A percentile compares a stretch with the other conserved stretches of the same genome.
These are phyloP conservation scores for Dione juno DNA, from an alignment of 2,888 invertebrate species.

Conservation along the genomic window DNA sequence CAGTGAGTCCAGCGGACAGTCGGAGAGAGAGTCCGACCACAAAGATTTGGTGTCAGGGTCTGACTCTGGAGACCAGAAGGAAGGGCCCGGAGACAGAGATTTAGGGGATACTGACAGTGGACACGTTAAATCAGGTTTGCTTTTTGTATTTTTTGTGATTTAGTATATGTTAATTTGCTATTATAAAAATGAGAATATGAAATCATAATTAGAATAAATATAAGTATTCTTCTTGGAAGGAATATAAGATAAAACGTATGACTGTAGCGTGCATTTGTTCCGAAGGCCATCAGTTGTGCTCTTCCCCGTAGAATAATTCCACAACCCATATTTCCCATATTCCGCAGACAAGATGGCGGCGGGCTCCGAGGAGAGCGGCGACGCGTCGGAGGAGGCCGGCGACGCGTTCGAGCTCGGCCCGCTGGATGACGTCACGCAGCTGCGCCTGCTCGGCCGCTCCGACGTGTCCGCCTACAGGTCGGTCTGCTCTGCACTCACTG, in stretches of 20 bases:
- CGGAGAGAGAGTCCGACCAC: conserved; percentile 48
- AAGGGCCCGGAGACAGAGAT: conserved; percentile 29
- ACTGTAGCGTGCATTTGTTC: too few relatives aligned
- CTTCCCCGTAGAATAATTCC: too few relatives aligned
- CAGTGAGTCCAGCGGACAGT: conserved; percentile 63
- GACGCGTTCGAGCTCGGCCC: conserved; percentile 81
- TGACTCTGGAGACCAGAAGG: conserved; percentile 37
- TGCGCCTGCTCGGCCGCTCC: conserved; percentile 73
- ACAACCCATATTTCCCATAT: too few relatives aligned
- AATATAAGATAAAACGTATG: too few relatives aligned
- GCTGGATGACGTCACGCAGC: conserved; percentile 76
- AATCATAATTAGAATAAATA: too few relatives aligned
- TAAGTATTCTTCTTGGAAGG: too few relatives aligned
- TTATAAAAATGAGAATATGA: too few relatives aligned
- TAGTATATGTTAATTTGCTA: not conserved
- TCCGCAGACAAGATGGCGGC: conserved; percentile 51
- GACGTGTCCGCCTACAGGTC: conserved; percentile 77
- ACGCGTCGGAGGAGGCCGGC: conserved; percentile 49
- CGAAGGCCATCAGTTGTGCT: too few relatives aligned
- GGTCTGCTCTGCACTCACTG: not conserved
- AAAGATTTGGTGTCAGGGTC: conserved; percentile 15
- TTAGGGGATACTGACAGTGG: conserved; percentile 20
- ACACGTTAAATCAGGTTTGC: conserved; percentile 35
- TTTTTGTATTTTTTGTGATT: not conserved
- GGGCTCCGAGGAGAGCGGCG: conserved; percentile 61